Base-by-base conservation (phyloP, 2,888 invertebrate species). In the Notodonta ziczac region DNA sequence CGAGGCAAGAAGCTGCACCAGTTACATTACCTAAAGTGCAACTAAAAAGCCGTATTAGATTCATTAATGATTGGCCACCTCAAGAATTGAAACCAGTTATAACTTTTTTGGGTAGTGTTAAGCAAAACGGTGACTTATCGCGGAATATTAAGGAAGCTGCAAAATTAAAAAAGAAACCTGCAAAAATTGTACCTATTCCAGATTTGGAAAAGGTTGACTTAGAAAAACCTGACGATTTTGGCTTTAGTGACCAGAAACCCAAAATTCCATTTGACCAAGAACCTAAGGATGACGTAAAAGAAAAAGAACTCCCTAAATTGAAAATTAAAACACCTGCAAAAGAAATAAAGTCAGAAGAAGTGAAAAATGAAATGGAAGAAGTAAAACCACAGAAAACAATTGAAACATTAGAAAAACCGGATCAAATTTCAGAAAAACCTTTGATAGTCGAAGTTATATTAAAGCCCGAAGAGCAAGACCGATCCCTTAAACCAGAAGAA, bases 41-140 rank as follows among this genome's bases (percentile, higher is more conserved):
- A 78, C 87, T 97, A 0, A 96, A 96, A 78, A 97, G 97, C 82
- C 94, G 96, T 70, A 96, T 97, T n/a, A 94, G 89, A 52, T 94
- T 94, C 72, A 73, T 94, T 40, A 85, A 91, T 54, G 95, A 96
- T 60, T 96, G 95, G 91, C 95, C 96, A 14, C 95, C 96, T 3
- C 85, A 93, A 67, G 87, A 94, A 61, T 77, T 94, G 8, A 87
- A 91, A 69, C 95, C 95, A 0, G 80, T 91, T 40, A 84, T 96
- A 9, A 91, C 94, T 5, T 85, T 88, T 58, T 83, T 96, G 63
- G 94, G 95, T 62, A 94, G 94, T 55, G 74, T 94, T 2, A 94
- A 94, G 74, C 94, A 95, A 76, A 94, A 92, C 72, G 96, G 96
- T 24, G 95, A 96, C 66, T 78, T 97, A 9, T 96, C 97, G 0